Base-by-base conservation (phyloP, 2,113 vertebrate genomes). In the Catharus bicknelli region DNA sequence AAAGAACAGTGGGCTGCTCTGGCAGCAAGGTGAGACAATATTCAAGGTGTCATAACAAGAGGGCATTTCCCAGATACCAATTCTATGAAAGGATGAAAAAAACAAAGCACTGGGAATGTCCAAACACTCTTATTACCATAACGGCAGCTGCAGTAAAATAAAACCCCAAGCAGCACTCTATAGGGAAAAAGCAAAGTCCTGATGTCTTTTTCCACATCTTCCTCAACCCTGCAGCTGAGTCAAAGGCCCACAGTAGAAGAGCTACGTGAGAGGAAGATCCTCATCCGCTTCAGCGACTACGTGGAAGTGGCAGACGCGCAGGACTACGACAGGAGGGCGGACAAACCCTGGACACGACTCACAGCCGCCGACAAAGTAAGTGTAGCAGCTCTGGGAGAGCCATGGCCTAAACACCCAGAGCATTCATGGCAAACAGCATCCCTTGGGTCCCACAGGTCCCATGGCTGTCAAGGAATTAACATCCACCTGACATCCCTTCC, bases 271-370 rank as follows among this genome's bases (percentile, higher is more conserved):
- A 98, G 99, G 90, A 99, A 99, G 97, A 99, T 99, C 95, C 98
- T 99, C 61, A 99, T 99, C 96, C 98, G 98, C 84, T 99, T 99
- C 98, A 99, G 99, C 8, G 99, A 99, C 97, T 99, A 99, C 3
- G 99, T 99, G 95, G 99, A 99, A 87, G 98, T 99, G 96, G 98
- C 99, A 1, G 99, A 99, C 0, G 99, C 99, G 9, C 99, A 99
- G 97, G 99, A 99, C 96, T 99, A 99, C 0, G 99, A 99, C 97
- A 97, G 99, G 72, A 98, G 99, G 88, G 99, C 99, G 0, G 99
- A 99, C 96, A 99, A 99, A 88, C 99, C 99, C 29, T 99, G 99
- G 99, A 99, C 99, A 55, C 98, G 99, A 50, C 99, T 99, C 95
- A 99, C 99, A 4, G 99, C 99, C 4, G 99, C 99, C 0, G 99